Percentiles rank a stretch among this genome's conserved stretches.
phyloP scores from a whole-genome alignment of 2,797 vertebrate genomes.

The Psittacula derbiana region DNA sequence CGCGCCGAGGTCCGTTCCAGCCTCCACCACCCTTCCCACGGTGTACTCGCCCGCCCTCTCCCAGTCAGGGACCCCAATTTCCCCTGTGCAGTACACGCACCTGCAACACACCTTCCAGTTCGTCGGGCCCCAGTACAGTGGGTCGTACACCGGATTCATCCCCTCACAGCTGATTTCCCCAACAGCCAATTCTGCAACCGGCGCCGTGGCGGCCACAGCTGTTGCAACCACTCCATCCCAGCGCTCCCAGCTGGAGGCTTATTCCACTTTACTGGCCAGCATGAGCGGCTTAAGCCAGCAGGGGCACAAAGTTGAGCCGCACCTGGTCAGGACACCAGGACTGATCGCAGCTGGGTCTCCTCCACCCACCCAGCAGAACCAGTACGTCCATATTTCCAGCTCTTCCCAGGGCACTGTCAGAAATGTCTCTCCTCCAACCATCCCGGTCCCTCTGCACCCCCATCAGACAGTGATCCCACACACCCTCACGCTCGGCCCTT shows the following conservation, averaged over 20 bases:
- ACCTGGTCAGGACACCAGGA: constrained; percentile 77
- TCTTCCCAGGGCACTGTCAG: constrained; percentile 85
- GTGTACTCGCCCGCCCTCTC: constrained; percentile 86
- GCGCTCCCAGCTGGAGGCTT: constrained; percentile 88
- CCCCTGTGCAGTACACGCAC: constrained; percentile 90
- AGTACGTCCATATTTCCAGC: constrained; percentile 87
- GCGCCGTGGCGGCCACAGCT: constrained; percentile 70
- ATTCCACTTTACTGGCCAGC: constrained; percentile 86
- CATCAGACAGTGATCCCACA: constrained; percentile 91
- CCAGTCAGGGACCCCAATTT: constrained; percentile 81
- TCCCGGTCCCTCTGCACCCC: constrained; percentile 85
- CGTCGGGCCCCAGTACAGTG: constrained; percentile 86
- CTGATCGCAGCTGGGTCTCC: constrained; percentile 83
- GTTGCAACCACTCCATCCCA: constrained; percentile 82
- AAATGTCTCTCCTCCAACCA: constrained; percentile 82
- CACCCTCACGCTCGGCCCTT: constrained; percentile 85
- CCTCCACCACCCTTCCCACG: constrained; percentile 84
- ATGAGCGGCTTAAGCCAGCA: constrained; percentile 81
- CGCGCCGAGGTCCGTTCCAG: constrained; percentile 79
- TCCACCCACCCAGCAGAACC: constrained; percentile 80
- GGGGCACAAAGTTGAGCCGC: constrained; percentile 83
- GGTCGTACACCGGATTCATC: constrained; percentile 91
- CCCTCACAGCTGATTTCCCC: constrained; percentile 91
- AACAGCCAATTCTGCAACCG: constrained; percentile 78
- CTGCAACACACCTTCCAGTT: constrained; percentile 94